Base-by-base conservation (phyloP, 2,113 vertebrate species). In the Rhegmatorhina hoffmannsi region DNA sequence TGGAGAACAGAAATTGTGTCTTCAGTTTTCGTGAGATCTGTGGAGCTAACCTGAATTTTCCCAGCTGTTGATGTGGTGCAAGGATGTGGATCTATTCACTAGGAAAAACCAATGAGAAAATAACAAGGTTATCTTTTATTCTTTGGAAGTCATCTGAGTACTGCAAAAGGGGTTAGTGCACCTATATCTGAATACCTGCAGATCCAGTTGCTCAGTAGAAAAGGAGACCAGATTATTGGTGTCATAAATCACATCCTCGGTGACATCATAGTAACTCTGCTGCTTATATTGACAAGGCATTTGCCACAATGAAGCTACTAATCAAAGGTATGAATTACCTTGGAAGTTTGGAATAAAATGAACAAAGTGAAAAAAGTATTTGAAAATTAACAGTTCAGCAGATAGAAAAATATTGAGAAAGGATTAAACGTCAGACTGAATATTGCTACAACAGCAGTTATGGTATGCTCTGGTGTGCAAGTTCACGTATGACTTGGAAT, bases 261-360 rank as follows among this genome's bases (percentile, higher is more conserved):
- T 1, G 0, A 28, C 25, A 49, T 68, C 60, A 24, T 0, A 0
- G 56, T 17, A 46, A 7, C 18, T 31, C 34, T 25, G 33, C 34
- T 74, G 60, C 50, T 67, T 29, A 8, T 28, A 18, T 43, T 21
- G 69, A 20, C 20, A 24, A 31, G 55, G 14, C 6, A 12, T 58
- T 75, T 73, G 73, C 66, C 80, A 78, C 28, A 26, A 8, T 0
- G 29, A 58, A 43, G 23, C 43, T 80, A 46, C 70, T 67, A n/a
- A 43, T 47, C 53, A 58, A 82, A 89, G 18, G 15, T 38, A 1
- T 1, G 11, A 10, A 33, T 82, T 66, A 70, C 58, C 38, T 10
- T 17, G n/a, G n/a, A 53, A 55, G 43, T 28, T 43, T 66, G 50
- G 29, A 73, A 69, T 67, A 40, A 73, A 69, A 34, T 33, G 46